Percentiles rank a stretch among this genome's conserved stretches.
Conservation (phyloP, 2,113 vertebrate genomes). For the Herpailurus yagouaroundi region DNA sequence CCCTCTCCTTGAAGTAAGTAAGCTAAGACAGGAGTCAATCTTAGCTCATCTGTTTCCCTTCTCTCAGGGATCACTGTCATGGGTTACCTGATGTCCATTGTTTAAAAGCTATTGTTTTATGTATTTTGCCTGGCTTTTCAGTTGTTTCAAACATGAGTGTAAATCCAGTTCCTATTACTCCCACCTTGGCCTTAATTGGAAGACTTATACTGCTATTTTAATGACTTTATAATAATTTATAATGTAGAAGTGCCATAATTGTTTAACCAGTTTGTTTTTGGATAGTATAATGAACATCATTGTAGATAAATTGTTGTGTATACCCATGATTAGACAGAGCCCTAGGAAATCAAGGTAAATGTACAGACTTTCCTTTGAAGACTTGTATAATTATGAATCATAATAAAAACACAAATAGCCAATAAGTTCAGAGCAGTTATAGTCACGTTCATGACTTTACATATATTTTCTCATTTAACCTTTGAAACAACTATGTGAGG, state of each 20-base stretch:
- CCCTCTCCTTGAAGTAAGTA: no score
- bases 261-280: background rate
- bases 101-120: background rate
- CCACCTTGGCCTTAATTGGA: background rate
- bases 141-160: background rate
- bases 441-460: background rate
- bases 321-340: background rate
- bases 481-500: background rate
- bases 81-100: background rate
- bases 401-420: background rate
- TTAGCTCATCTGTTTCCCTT: background rate
- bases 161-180: background rate
- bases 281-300: background rate
- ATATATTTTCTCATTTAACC: background rate
- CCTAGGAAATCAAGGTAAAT: constrained; percentile 8
- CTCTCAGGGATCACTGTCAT: background rate
- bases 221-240: background rate
- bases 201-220: background rate
- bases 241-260: background rate
- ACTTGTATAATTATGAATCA: background rate
- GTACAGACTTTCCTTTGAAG: background rate
- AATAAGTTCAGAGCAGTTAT: background rate
- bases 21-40: background rate
- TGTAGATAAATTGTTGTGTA: background rate
- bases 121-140: background rate